These are phyloP conservation scores for Lasioglossum leucozonium DNA, from an alignment of 2,888 invertebrate species.

Conservation along the genomic window DNA sequence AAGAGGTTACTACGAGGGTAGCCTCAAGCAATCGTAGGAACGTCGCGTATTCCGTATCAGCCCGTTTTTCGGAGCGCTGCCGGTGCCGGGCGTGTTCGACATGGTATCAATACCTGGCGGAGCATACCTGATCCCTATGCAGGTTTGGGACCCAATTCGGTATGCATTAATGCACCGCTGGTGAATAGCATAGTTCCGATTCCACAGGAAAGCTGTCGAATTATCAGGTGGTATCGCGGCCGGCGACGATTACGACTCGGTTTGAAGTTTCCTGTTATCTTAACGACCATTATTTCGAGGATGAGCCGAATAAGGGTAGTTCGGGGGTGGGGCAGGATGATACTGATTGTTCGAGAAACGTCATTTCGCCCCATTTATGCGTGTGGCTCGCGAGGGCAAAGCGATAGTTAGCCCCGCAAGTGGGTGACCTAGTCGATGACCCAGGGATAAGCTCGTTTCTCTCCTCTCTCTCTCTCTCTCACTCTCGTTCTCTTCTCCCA, in stretches of 20 bases:
- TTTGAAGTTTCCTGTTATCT: conserved; percentile 28
- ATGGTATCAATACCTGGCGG: conserved; percentile 9
- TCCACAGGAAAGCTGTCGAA: not conserved
- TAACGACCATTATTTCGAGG: conserved; percentile 27
- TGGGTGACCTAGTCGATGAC: conserved; percentile 64
- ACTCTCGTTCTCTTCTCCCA: conserved; percentile 2
- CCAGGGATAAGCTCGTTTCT: conserved; percentile 55
- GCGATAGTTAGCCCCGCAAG: conserved; percentile 45
- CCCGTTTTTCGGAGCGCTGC: not conserved
- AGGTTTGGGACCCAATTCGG: conserved; percentile 15
- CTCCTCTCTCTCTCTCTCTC: too few species aligned
- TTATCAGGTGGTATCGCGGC: conserved; percentile 18
- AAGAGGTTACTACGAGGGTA: not conserved
- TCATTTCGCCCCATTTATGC: conserved; percentile 30
- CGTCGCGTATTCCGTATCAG: not conserved
- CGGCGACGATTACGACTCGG: not conserved
- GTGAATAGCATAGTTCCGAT: not conserved
- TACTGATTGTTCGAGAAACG: conserved; percentile 47
- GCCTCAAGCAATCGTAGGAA: not conserved
- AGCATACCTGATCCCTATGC: conserved; percentile 10
- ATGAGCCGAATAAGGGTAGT: not conserved
- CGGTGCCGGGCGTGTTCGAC: not conserved
- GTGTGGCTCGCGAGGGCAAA: conserved; percentile 16
- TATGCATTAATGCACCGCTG: conserved; percentile 6
- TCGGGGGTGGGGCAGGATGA: conserved; percentile 3